phyloP scores from a whole-genome alignment of 1,140 invertebrate species.

The Drosophila tsacasi region DNA sequence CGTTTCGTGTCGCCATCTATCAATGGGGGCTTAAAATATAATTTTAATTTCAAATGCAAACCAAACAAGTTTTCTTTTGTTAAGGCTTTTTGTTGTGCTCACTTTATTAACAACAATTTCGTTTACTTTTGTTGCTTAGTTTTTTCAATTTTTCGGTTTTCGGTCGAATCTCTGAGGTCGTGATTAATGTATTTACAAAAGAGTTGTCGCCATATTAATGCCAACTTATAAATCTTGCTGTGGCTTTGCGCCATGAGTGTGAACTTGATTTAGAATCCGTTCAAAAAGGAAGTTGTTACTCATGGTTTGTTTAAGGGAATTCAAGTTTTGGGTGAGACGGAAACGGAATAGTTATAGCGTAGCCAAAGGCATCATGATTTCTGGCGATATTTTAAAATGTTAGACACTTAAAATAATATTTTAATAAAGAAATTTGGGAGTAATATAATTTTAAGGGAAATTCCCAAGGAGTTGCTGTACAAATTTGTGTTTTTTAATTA shows the following conservation, averaged over 20 bases:
- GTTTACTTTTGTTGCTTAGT: constrained; percentile 46
- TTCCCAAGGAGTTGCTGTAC: background rate
- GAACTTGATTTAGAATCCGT: constrained; percentile 61
- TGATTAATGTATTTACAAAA: constrained; percentile 79
- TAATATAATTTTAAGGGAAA: too few relatives aligned
- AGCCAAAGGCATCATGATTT: background rate
- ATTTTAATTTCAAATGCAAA: constrained; percentile 69
- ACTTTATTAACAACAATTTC: constrained; percentile 62
- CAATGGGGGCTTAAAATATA: constrained; percentile 59
- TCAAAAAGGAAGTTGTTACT: constrained; percentile 36
- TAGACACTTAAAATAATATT: too few relatives aligned
- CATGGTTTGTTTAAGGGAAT: constrained; percentile 5
- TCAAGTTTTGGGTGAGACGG: background rate
- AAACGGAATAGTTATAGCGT: background rate
- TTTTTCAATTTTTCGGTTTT: constrained; percentile 30
- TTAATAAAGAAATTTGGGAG: background rate
- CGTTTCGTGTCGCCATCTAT: constrained; percentile 72
- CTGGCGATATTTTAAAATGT: too few relatives aligned
- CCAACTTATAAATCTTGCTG: constrained; percentile 64
- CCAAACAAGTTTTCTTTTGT: constrained; percentile 69
- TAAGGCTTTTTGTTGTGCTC: constrained; percentile 26
- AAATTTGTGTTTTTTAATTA: background rate
- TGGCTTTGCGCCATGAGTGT: constrained; percentile 50
- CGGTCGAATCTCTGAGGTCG: constrained; percentile 18
- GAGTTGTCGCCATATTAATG: constrained; percentile 72